phyloP scores from a whole-genome alignment of 2,797 vertebrate species.

The Hippopotamyrus pictus region DNA sequence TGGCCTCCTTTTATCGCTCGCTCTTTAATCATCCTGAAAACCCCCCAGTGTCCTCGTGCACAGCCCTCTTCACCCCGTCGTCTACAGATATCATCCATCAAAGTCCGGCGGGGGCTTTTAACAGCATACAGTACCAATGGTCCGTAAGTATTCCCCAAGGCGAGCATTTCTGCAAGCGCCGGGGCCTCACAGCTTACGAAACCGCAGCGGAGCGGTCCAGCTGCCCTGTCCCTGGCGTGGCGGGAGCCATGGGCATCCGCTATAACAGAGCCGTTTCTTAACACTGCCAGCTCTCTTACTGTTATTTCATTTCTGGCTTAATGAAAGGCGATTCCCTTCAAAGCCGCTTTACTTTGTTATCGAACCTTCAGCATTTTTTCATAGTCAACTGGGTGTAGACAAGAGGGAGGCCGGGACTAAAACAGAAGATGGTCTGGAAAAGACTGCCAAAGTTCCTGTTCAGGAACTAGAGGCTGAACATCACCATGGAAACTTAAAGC shows the following conservation, averaged over 20 bases:
- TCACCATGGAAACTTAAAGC: not conserved
- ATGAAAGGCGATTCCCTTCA: not conserved
- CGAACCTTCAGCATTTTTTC: not conserved
- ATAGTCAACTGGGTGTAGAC: not conserved
- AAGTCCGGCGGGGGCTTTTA: slow-evolving; percentile 38
- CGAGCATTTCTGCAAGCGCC: not conserved
- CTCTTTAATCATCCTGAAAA: slow-evolving; percentile 46
- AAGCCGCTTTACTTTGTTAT: not conserved
- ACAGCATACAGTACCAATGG: not conserved
- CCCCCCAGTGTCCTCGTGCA: slow-evolving; percentile 24
- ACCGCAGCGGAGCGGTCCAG: not conserved
- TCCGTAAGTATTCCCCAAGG: not conserved
- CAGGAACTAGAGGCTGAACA: not conserved
- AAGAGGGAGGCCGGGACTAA: not conserved
- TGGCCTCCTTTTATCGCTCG: slow-evolving; percentile 50
- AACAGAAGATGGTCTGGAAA: not conserved
- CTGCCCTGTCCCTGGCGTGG: not conserved
- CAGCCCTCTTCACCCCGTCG: slow-evolving; percentile 38
- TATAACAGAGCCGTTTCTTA: not conserved
- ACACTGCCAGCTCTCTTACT: not conserved
- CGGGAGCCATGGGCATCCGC: not conserved
- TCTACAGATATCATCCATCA: slow-evolving; percentile 42
- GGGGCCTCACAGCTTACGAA: not conserved
- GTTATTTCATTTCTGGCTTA: not conserved
- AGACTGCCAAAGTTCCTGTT: not conserved